phyloP scores from a whole-genome alignment of 2,797 vertebrate genomes.

The Hirundo rustica region DNA sequence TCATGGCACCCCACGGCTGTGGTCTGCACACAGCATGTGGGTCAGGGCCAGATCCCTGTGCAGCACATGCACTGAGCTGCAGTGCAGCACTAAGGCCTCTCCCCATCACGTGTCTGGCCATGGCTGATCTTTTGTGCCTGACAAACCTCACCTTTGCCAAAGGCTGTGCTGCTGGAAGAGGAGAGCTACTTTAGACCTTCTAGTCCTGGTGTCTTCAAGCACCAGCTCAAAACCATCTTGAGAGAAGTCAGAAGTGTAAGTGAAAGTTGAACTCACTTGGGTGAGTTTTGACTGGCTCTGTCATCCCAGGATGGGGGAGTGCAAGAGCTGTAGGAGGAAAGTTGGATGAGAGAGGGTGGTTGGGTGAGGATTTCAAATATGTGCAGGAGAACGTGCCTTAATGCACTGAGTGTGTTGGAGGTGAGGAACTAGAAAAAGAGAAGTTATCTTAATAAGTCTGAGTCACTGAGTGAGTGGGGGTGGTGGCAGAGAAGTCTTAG shows the following conservation, averaged over 20 bases:
- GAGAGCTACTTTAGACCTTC: background rate
- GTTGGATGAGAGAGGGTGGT: conserved; percentile 22
- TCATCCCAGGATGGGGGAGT: background rate
- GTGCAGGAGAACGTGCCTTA: conserved; percentile 37
- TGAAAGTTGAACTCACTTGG: background rate
- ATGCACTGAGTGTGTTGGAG: conserved; percentile 56
- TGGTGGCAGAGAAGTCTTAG: conserved; percentile 20
- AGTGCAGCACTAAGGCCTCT: background rate
- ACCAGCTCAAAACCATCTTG: background rate
- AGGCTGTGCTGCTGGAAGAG: background rate
- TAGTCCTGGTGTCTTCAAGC: background rate
- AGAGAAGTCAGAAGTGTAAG: background rate
- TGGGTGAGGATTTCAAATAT: conserved; percentile 10
- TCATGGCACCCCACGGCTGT: background rate
- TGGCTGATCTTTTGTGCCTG: background rate
- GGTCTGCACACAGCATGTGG: background rate
- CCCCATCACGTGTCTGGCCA: rapidly evolving
- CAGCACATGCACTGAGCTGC: background rate
- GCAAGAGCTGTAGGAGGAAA: conserved; percentile 38
- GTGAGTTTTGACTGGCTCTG: conserved; percentile 36
- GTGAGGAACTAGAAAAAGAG: conserved; percentile 63
- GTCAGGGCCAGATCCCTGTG: background rate
- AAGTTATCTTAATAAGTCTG: conserved; percentile 68
- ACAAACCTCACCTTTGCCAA: background rate
- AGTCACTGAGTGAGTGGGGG: conserved; percentile 62